Conservation (phyloP, 2,797 vertebrate genomes). For the Sebastes oblongus region DNA sequence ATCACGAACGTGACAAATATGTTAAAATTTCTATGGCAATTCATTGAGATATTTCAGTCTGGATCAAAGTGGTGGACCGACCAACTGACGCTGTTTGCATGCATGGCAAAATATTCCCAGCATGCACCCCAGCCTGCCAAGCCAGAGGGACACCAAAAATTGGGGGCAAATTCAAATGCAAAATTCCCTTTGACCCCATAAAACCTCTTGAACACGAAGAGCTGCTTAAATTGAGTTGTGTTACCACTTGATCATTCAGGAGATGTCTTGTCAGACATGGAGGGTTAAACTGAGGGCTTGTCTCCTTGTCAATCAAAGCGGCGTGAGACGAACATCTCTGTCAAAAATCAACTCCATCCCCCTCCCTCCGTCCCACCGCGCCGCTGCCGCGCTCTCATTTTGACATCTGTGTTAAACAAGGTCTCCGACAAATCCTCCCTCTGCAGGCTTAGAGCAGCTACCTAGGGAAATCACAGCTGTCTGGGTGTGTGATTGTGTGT, state of each 20-base stretch:
- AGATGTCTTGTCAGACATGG: slow-evolving; percentile 47
- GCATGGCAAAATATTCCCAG: slow-evolving; percentile 3
- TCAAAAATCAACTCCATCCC: slow-evolving; percentile 46
- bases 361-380: not conserved
- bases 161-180: slow-evolving; percentile 38
- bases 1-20: too few species aligned
- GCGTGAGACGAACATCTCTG: slow-evolving; percentile 59
- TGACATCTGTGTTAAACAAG: slow-evolving; percentile 79
- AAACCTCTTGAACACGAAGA: slow-evolving; percentile 38
- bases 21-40: too few species aligned
- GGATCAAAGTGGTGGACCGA: not conserved
- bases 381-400: slow-evolving; percentile 29
- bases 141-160: not conserved
- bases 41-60: not conserved
- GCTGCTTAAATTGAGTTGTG: slow-evolving; percentile 54
- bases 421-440: slow-evolving; percentile 67
- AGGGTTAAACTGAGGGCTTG: slow-evolving; percentile 67
- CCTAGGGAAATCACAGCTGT: slow-evolving; percentile 81
- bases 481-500: slow-evolving; percentile 51
- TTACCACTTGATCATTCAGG: slow-evolving; percentile 70
- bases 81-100: not conserved
- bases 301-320: slow-evolving; percentile 69
- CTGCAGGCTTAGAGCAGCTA: slow-evolving; percentile 62
- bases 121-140: not conserved
- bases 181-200: slow-evolving; percentile 43